Evolutionary conservation across 2,888 invertebrate genomes (phyloP), one percentile per base, ranked within the genome.

Genomic region (Hecatera dysodea): DNA sequence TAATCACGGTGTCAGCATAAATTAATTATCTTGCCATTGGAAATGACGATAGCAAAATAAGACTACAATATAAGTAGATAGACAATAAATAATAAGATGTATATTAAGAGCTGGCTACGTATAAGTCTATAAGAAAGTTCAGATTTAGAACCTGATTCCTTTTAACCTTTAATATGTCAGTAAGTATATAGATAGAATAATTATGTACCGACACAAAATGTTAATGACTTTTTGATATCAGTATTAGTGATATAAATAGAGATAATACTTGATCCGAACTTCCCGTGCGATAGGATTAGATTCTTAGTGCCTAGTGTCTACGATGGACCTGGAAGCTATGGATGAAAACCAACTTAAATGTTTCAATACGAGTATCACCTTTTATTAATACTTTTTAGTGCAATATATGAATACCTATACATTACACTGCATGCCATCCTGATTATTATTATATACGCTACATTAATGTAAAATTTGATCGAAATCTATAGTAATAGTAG

Each of bases 201-300:
- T 52, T 42, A 52, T 29, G 42, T 62, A 62, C 42, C 44, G 36
- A 50, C 19, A 68, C 46, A 48, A 62, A 56, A 62, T 57, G 56
- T 57, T 50, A 75, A 75, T 44, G 33, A 70, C 55, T 48, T 55
- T 27, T 39, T n/a, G 44, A 42, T 67, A 75, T 57, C 57, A 74
- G 19, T 75, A 75, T 55, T 50, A 63, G 36, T 76, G 71, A 76
- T 75, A 74, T 36, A 56, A 46, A 55, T 57, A 62, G n/a, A 44
- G 56, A 72, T 74, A n/a, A 65, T 48, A 46, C n/a, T 57, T 19
- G 11, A 61, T 65, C 33, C 52, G 39, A 61, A 70, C 22, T 65
- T 61, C 56, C 39, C 19, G 48, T 36, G n/a, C 12, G 65, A 62
- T 71, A 66, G 70, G 52, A 71, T 57, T 62, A 53, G 29, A 57